These are phyloP conservation scores for Pantherophis vulpinus DNA, from an alignment of 2,797 vertebrate genomes.

Conservation along the genomic window DNA sequence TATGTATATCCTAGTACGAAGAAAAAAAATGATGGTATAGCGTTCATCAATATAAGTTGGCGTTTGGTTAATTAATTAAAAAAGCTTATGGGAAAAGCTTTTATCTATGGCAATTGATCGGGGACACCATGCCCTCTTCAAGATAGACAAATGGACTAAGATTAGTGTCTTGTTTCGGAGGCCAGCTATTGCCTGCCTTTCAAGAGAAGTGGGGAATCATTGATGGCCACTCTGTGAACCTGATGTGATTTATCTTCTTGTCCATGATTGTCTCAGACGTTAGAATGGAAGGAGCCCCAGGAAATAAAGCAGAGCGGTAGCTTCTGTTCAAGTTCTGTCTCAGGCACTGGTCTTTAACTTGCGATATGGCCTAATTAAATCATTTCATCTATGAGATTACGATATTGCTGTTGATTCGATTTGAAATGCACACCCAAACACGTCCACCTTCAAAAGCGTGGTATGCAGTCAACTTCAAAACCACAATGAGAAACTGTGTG, in stretches of 20 bases:
- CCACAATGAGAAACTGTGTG: neutral
- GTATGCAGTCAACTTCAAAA: neutral
- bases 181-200: slow-evolving; percentile 65
- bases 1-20: slow-evolving; percentile 58
- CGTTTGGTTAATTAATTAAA: slow-evolving; percentile 73
- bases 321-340: slow-evolving; percentile 5
- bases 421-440: neutral
- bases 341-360: slow-evolving; percentile 16
- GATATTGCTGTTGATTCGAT: neutral
- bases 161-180: slow-evolving; percentile 51
- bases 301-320: neutral
- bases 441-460: neutral
- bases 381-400: neutral
- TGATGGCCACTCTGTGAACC: slow-evolving; percentile 48
- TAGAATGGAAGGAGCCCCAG: neutral
- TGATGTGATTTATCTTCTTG: slow-evolving; percentile 56
- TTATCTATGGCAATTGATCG: slow-evolving; percentile 67
- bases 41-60: slow-evolving; percentile 68
- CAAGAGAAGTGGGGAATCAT: slow-evolving; percentile 54
- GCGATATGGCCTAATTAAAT: neutral
- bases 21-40: slow-evolving; percentile 65
- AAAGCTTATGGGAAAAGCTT: slow-evolving; percentile 78
- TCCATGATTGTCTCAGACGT: slow-evolving; percentile 8
- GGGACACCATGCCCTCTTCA: slow-evolving; percentile 61
- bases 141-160: slow-evolving; percentile 63